Evolutionary conservation across 2,888 invertebrate species (phyloP).

Genomic region (Allophyes oxyacanthae): DNA sequence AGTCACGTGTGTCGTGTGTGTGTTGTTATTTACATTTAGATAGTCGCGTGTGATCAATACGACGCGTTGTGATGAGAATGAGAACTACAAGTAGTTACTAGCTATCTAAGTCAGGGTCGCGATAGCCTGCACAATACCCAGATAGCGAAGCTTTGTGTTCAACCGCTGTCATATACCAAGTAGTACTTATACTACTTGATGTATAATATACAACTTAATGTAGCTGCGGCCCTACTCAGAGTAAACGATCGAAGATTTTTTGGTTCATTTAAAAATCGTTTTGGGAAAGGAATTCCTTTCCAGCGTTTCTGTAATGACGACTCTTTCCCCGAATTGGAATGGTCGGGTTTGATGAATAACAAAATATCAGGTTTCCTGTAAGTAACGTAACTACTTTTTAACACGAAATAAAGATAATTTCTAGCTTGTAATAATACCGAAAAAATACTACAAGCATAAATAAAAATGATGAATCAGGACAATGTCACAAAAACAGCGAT

Average conservation of each 20-base stretch:
- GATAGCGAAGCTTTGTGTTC: conserved; percentile 54
- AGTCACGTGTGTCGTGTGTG: background rate
- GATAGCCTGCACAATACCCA: conserved; percentile 52
- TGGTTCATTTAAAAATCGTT: conserved; percentile 11
- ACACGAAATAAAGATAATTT: conserved; percentile 14
- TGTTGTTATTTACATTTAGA: conserved; percentile 31
- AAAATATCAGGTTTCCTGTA: conserved; percentile 16
- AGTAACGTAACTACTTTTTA: background rate
- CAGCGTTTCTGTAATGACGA: conserved; percentile 10
- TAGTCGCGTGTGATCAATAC: conserved; percentile 43
- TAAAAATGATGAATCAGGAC: conserved; percentile 3
- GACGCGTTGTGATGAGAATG: conserved; percentile 15
- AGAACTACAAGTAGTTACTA: conserved; percentile 30
- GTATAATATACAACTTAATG: conserved; percentile 18
- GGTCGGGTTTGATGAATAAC: conserved; percentile 10
- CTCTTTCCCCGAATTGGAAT: conserved; percentile 9
- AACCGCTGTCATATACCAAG: conserved; percentile 6
- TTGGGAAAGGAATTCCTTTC: conserved; percentile 27
- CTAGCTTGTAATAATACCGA: background rate
- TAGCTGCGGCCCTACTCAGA: conserved; percentile 14
- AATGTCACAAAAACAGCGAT: conserved; percentile 5
- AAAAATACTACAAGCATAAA: too few species aligned
- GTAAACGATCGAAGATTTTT: conserved; percentile 11
- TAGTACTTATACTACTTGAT: conserved; percentile 14
- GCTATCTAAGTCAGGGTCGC: conserved; percentile 66